Conservation (phyloP, 2,797 vertebrate species). For the Iguana delicatissima region DNA sequence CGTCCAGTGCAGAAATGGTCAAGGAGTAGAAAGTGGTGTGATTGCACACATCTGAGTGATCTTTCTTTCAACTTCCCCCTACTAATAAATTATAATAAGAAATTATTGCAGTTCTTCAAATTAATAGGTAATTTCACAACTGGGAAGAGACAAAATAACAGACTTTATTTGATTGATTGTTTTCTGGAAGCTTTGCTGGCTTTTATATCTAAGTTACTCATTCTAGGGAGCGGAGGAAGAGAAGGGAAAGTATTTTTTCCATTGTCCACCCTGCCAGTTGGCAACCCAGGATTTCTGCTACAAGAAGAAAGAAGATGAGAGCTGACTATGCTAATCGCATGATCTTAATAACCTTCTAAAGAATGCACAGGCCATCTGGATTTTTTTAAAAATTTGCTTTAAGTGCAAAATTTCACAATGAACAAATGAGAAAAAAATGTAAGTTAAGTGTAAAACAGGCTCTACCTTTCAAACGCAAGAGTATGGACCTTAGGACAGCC, state of each 20-base stretch:
- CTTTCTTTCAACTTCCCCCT: not conserved
- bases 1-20: too few relatives aligned
- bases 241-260: not conserved
- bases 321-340: slow-evolving; percentile 5
- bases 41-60: not conserved
- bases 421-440: slow-evolving; percentile 5
- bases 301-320: slow-evolving; percentile 29
- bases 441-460: slow-evolving; percentile 1
- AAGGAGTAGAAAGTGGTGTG: not conserved
- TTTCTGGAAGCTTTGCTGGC: slow-evolving; percentile 15
- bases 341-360: slow-evolving; percentile 22
- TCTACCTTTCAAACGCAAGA: not conserved
- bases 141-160: not conserved
- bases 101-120: not conserved
- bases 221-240: not conserved
- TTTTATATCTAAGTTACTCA: not conserved
- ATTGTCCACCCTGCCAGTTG: slow-evolving; percentile 18
- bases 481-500: not conserved
- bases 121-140: not conserved
- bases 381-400: not conserved
- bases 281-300: slow-evolving; percentile 16
- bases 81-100: not conserved
- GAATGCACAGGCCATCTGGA: slow-evolving; percentile 36
- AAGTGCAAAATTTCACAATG: slow-evolving; percentile 5
- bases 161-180: not conserved